Base-by-base conservation (phyloP, 2,888 invertebrate species). In the Melanostoma mellinum region DNA sequence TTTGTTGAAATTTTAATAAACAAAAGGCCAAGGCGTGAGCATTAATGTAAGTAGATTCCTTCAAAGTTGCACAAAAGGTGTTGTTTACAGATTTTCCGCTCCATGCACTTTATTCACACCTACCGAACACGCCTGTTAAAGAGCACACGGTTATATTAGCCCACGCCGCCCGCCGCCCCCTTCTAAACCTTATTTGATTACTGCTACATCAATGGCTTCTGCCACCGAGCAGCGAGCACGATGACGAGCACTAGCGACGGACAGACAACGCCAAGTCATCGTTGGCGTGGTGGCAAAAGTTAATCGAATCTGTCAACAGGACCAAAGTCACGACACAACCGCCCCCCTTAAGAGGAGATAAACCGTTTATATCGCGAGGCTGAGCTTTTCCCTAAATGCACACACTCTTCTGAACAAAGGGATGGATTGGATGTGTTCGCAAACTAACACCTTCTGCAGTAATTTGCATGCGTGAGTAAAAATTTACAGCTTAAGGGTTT, bases 141-240 rank as follows among this genome's bases (percentile, higher is more conserved):
- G 46, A 60, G 33, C 32, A 60, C n/a, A 1, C 2, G 32, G 8
- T 1, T 52, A 30, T 2, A 33, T 4, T 1, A 32, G 33, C 30
- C 4, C 9, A 44, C 33, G 5, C 30, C 30, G 3, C 6, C 52
- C 6, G 1, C 35, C 32, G 33, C 61, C 72, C 9, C 4, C n/a
- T 35, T 32, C 10, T 73, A 35, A 48, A 73, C 53, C 55, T 68
- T 67, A 84, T 75, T 79, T 79, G 74, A 84, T 84, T 84, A 84
- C 65, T 84, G 71, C 71, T 55, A 84, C 79, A 68, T 84, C 74
- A 79, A 84, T 79, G 84, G 84, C 79, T 84, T 84, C 84, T 20
- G 20, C 20, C 36, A 48, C 53, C n/a, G 10, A 10, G 10, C 36
- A 48, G 35, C n/a, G 10, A 10, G 10, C 40, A 40, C 8, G 35